Evolutionary conservation across 1,140 invertebrate genomes (phyloP), one percentile per base, ranked within the genome.

Genomic region (Pogonomyrmex barbatus): DNA sequence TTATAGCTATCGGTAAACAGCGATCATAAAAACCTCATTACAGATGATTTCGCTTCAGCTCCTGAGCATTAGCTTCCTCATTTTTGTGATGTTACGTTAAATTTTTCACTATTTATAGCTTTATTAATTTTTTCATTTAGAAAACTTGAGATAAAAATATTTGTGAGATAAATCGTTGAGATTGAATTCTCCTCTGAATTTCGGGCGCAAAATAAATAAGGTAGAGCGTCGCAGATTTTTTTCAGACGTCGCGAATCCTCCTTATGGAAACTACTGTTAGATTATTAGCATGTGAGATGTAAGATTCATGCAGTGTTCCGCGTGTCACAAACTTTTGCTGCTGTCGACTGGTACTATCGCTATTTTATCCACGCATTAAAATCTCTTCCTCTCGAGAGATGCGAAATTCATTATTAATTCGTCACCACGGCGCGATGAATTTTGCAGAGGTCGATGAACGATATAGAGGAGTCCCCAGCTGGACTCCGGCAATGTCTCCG

Each of bases 311-410:
- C 5, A 42, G 24, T 56, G 10, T 33, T 30, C 8, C 54, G 39
- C 9, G 24, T 30, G 17, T 33, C 14, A 3, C 42, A 14, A n/a
- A 75, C 12, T 58, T 68, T 14, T 42, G 4, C 54, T 24, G 17
- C 24, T 14, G 14, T 56, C 33, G n/a, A 47, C 30, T 30, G 45
- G 30, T 30, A 30, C 1, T 33, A 50, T 24, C 65, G 65, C 42
- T 58, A 42, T 36, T 17, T 56, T 9, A 70, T 8, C 39, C 65
- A 70, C 14, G 78, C 78, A 6, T 81, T 62, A 47, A 75, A 83
- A 30, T 83, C 65, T 68, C 65, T 50, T 30, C 47, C 24, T 67
- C 75, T 62, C 14, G 4, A 36, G 75, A 75, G 17, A 39, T 36
- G 6, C 17, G 5, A 39, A 75, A 75, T 62, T 67, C 12, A n/a